phyloP scores from a whole-genome alignment of 2,113 vertebrate species.

The Nothocercus julius region DNA sequence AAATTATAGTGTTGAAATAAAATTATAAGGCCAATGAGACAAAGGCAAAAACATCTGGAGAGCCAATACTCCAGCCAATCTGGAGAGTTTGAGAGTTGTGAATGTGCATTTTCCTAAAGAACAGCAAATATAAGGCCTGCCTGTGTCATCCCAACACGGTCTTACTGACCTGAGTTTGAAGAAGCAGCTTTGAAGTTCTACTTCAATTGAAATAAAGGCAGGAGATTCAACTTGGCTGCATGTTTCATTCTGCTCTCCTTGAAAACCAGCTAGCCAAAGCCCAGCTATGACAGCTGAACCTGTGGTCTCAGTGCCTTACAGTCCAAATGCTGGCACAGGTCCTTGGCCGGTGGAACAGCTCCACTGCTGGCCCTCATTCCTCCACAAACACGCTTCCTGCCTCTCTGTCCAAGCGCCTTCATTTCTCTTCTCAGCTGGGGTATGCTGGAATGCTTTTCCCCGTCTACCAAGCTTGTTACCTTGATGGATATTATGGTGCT shows the following conservation, averaged over 20 bases:
- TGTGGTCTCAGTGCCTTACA: background rate
- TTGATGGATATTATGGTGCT: accelerated
- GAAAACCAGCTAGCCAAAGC: background rate
- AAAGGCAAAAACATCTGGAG: background rate
- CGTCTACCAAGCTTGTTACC: background rate
- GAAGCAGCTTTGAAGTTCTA: background rate
- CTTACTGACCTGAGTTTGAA: background rate
- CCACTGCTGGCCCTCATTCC: background rate
- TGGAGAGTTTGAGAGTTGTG: background rate
- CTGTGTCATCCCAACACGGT: background rate
- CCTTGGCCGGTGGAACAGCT: background rate
- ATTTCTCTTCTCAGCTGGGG: background rate
- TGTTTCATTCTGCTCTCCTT: background rate
- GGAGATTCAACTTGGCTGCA: background rate
- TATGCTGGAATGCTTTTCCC: background rate
- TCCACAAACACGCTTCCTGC: background rate
- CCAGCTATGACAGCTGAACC: accelerated
- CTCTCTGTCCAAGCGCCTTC: background rate
- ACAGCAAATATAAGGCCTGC: background rate
- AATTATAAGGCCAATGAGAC: background rate
- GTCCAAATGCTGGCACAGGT: background rate
- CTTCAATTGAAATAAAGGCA: background rate
- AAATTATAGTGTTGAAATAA: background rate
- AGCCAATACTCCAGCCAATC: background rate
- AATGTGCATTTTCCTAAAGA: background rate